Evolutionary conservation across 2,797 vertebrate species (phyloP), one percentile per base, ranked within the genome.

Genomic region (Anolis apletophallus): DNA sequence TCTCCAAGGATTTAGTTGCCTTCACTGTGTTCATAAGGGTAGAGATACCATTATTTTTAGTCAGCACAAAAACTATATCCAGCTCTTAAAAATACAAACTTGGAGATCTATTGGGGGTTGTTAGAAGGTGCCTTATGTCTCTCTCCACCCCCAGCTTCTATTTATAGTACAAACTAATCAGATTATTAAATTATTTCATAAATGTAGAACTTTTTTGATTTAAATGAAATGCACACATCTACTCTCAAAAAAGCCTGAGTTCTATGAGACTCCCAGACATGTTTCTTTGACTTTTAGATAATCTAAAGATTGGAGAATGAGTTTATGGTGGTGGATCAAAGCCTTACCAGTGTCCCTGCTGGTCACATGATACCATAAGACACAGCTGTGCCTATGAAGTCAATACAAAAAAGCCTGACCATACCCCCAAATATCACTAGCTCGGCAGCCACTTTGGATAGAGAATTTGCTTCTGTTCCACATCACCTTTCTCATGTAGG

Each of bases 71-170:
- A 29, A 87, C 9, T 14, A 86, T 80, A 81, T 61, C n/a, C 2
- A 73, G 40, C 17, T 79, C 79, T 78, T 40, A 87, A 4, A 85
- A 64, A 73, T 84, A 72, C 26, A 61, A 76, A 69, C n/a, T 68
- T 46, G 23, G 13, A 26, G 26, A 46, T 57, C 67, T 78, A 29
- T 14, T n/a, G 54, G 16, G 55, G 74, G 32, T 71, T 87, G 67
- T 83, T 83, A 61, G 55, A 87, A 87, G 61, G 83, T 81, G 73
- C 52, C 29, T 90, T 90, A 64, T 80, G 34, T 5, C 4, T 29
- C 0, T 83, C 26, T 52, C 40, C 40, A 34, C 10, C 32, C 2
- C 26, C 74, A 68, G 71, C 3, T 61, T 32, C 26, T 7, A 74
- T 16, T 29, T 6, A 54, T 67, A 57, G 80, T 0, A 0, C 83